Evolutionary conservation across 2,888 invertebrate genomes (phyloP).

Genomic region (Carpatolechia fugitivella): DNA sequence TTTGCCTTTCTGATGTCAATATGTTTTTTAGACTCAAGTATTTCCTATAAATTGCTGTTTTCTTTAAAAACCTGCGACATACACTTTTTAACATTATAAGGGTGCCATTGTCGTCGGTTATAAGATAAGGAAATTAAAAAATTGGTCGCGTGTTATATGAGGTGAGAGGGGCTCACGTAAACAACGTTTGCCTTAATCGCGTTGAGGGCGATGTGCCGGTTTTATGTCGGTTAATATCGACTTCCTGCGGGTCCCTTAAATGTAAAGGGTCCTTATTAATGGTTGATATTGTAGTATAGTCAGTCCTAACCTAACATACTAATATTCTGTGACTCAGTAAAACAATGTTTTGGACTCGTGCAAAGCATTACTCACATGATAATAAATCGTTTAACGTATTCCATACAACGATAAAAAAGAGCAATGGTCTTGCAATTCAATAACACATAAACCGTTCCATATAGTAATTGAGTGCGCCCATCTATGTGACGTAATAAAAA

Average conservation of each 20-base stretch:
- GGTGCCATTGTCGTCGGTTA: constrained; percentile 28
- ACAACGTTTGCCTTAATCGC: constrained; percentile 6
- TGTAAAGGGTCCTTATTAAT: constrained; percentile 7
- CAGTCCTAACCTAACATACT: too few species aligned
- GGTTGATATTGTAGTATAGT: not conserved
- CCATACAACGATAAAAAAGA: too few species aligned
- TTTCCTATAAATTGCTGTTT: too few species aligned
- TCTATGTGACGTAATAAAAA: not conserved
- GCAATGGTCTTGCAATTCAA: not conserved
- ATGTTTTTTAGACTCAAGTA: too few species aligned
- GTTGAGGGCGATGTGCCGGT: not conserved
- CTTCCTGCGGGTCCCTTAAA: constrained; percentile 3
- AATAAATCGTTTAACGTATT: too few species aligned
- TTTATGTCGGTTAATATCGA: constrained; percentile 7
- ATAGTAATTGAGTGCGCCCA: not conserved
- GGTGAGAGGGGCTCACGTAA: constrained; percentile 28
- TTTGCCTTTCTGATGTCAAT: too few species aligned
- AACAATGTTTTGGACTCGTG: not conserved
- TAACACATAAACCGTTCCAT: not conserved
- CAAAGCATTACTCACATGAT: too few species aligned
- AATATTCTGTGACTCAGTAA: not conserved
- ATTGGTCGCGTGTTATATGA: constrained; percentile 27
- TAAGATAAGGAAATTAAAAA: constrained; percentile 32
- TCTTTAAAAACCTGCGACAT: not conserved
- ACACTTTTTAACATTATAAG: constrained; percentile 24